Evolutionary conservation across 2,888 invertebrate genomes (phyloP), one percentile per base, ranked within the genome.

Genomic region (Xestia sexstrigata): DNA sequence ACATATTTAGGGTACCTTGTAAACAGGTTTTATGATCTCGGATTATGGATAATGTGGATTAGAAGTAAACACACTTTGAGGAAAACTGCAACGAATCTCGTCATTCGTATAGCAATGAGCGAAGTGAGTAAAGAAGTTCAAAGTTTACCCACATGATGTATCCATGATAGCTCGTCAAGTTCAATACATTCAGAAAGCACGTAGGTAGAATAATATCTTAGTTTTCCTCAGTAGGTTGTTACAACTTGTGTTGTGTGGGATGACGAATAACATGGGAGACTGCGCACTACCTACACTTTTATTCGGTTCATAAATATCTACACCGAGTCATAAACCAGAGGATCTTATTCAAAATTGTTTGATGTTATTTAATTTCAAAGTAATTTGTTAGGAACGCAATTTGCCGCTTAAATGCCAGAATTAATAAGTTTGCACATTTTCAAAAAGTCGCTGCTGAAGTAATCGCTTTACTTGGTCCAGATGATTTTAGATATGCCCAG

Each of bases 381-480:
- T 80, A 88, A 89, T 91, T 90, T 88, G 84, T 89, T 87, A 81
- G 76, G 75, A 85, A 91, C 87, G 89, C 87, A 90, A 92, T 93
- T 92, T 91, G 88, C 89, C 88, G 88, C 87, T 83, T 90, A 92
- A 93, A 91, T 88, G 92, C 91, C 91, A 92, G 90, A 92, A 94
- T 94, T 94, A 93, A 94, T 95, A 95, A 95, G 92, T 94, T 95
- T 95, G 91, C 91, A 92, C 92, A 95, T 95, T 95, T 95, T 94
- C 94, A 94, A 94, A 95, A 94, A 94, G 90, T 94, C 92, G 89
- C 90, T 90, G 82, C 90, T 91, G 91, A 93, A 95, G 93, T 95
- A 95, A 95, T 95, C 93, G 94, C 92, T 95, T 95, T 95, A 95
- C 95, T 95, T 94, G 93, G 93, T 95, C 93, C 94, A 95, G 95